Conservation (phyloP, 2,797 vertebrate species). For the Intellagama lesueurii region DNA sequence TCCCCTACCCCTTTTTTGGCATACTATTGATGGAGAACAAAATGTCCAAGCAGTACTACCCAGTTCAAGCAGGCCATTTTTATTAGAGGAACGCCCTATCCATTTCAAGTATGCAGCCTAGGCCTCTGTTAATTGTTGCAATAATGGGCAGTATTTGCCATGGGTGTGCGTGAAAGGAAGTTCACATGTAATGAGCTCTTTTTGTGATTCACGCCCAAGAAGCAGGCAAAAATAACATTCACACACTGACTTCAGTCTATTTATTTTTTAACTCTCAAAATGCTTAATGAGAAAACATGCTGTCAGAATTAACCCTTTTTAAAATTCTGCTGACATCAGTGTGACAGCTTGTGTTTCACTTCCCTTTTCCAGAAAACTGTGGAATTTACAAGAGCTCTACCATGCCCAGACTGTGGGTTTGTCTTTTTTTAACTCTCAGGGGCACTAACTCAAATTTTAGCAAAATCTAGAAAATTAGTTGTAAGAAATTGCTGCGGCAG, state of each 20-base stretch:
- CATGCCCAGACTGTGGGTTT: not conserved
- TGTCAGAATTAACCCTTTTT: not conserved
- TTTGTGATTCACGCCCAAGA: constrained; percentile 45
- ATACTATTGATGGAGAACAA: not conserved
- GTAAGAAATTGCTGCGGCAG: not conserved
- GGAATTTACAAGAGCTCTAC: not conserved
- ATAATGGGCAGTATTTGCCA: constrained; percentile 45
- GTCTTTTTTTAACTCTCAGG: not conserved
- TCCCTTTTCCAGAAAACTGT: too few species aligned
- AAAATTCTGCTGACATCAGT: not conserved
- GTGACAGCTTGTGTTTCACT: not conserved
- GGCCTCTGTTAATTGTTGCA: constrained; percentile 48
- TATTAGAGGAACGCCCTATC: not conserved
- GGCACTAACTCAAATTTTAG: not conserved
- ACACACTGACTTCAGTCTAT: constrained; percentile 32
- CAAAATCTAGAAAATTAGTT: not conserved
- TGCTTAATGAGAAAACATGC: constrained; percentile 34
- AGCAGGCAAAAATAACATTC: constrained; percentile 50
- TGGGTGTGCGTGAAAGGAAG: constrained; percentile 18
- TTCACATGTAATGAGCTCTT: constrained; percentile 47
- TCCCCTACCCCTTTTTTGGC: not conserved
- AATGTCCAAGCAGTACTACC: not conserved
- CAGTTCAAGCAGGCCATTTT: not conserved
- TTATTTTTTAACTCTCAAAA: constrained; percentile 48
- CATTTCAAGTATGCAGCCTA: not conserved